Evolutionary conservation across 2,888 invertebrate species (phyloP).

Genomic region (Clepsis dumicolana): DNA sequence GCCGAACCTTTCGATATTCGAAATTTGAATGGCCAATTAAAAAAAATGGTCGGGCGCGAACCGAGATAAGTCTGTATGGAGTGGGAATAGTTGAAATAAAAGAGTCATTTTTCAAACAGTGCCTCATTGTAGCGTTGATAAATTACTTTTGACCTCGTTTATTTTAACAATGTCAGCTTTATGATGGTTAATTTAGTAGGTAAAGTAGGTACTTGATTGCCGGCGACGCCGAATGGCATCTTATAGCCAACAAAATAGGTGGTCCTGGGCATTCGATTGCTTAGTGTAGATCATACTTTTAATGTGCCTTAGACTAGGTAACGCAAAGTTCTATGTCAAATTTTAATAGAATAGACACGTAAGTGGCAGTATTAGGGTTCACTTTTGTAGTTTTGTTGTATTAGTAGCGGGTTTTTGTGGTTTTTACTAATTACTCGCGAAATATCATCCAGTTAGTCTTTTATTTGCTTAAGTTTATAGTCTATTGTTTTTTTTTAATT

Average conservation of each 20-base stretch:
- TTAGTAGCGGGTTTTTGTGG: neutral
- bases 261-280: slow-evolving; percentile 16
- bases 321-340: neutral
- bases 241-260: slow-evolving; percentile 7
- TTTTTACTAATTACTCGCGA: slow-evolving; percentile 20
- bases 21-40: slow-evolving; percentile 40
- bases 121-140: slow-evolving; percentile 44
- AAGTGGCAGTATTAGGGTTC: neutral
- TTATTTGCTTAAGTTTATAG: slow-evolving; percentile 28
- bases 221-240: slow-evolving; percentile 11
- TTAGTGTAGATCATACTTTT: slow-evolving; percentile 12
- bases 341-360: neutral
- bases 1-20: slow-evolving; percentile 15
- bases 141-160: slow-evolving; percentile 45
- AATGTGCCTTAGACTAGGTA: neutral
- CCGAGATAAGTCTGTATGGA: slow-evolving; percentile 43
- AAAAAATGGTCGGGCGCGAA: slow-evolving; percentile 27
- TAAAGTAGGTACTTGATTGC: slow-evolving; percentile 17
- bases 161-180: slow-evolving; percentile 41
- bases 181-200: slow-evolving; percentile 39
- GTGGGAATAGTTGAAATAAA: slow-evolving; percentile 42
- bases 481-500: slow-evolving; percentile 27
- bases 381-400: neutral
- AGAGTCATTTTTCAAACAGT: slow-evolving; percentile 41
- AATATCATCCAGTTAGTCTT: slow-evolving; percentile 31